These are phyloP conservation scores for Panthera tigris DNA, from an alignment of 2,113 vertebrate species.

Conservation along the genomic window DNA sequence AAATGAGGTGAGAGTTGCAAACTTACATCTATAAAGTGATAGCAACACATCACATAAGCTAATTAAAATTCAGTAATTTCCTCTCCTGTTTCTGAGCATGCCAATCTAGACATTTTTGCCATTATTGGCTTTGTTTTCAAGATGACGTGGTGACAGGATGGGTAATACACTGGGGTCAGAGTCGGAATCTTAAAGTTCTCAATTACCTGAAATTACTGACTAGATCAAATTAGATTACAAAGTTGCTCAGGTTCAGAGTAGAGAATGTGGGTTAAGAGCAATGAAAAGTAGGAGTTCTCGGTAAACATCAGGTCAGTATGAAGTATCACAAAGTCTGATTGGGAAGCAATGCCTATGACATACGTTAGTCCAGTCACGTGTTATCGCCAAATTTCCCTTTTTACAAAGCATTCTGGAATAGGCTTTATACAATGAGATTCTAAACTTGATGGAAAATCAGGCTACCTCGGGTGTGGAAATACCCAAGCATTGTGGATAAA, in stretches of 20 bases:
- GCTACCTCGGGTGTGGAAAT: background rate
- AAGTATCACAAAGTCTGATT: background rate
- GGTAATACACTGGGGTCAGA: background rate
- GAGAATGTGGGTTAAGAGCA: too few species aligned
- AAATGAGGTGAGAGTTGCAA: background rate
- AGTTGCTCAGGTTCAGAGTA: background rate
- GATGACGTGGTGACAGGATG: background rate
- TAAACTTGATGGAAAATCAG: background rate
- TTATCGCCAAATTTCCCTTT: background rate
- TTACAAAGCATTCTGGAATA: background rate
- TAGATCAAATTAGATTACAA: background rate
- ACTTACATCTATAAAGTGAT: background rate
- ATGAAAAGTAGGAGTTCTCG: background rate
- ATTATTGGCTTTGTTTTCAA: background rate
- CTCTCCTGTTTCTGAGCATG: background rate
- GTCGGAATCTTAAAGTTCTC: background rate
- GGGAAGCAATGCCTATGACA: background rate
- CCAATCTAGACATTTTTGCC: background rate
- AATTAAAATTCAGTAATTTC: background rate
- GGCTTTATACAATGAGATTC: background rate
- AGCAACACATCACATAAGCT: background rate
- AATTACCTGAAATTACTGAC: background rate
- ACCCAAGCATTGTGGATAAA: background rate
- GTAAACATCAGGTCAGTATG: background rate
- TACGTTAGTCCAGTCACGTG: background rate